phyloP scores from a whole-genome alignment of 2,113 vertebrate species.

The Clarias gariepinus region DNA sequence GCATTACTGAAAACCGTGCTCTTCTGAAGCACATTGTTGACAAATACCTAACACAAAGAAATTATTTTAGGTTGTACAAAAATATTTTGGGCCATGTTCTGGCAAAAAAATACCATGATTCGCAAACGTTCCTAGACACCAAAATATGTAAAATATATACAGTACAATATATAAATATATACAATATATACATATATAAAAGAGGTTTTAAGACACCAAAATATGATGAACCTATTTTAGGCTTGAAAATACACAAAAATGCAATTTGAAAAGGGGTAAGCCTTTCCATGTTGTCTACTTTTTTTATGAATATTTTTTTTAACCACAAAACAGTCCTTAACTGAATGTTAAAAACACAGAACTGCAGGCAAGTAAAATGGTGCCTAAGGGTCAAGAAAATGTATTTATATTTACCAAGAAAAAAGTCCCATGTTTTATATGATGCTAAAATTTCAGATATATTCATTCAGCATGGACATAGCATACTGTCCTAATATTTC shows the following conservation, averaged over 20 bases:
- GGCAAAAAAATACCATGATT: background rate
- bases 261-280: too few species aligned
- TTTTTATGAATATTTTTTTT: background rate
- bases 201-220: too few species aligned
- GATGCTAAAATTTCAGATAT: background rate
- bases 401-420: background rate
- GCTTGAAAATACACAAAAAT: too few species aligned
- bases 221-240: too few species aligned
- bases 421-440: background rate
- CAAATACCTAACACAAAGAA: conserved; percentile 69
- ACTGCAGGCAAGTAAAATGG: background rate
- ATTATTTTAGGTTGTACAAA: background rate
- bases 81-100: background rate
- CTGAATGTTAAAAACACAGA: background rate
- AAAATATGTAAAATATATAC: background rate
- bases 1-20: conserved; percentile 71
- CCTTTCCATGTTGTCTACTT: background rate
- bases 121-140: background rate
- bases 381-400: background rate
- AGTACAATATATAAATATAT: too few species aligned
- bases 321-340: background rate
- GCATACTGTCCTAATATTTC: background rate
- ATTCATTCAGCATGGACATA: background rate
- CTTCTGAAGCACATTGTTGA: conserved; percentile 67
- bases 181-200: too few species aligned